Base-by-base conservation (phyloP, 2,797 vertebrate genomes). In the Brotogeris chrysoptera region DNA sequence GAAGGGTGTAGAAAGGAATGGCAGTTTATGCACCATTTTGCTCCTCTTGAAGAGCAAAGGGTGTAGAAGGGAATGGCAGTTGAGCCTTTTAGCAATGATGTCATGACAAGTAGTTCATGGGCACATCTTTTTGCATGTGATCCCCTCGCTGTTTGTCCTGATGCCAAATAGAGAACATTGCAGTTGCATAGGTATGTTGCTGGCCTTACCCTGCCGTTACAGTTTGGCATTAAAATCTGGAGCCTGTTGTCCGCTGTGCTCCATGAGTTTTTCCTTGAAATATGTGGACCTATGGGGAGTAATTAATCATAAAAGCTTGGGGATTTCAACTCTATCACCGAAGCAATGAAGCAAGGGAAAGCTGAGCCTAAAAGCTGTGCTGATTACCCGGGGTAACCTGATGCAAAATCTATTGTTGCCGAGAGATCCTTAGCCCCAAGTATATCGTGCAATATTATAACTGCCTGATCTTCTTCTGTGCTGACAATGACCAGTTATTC, bases 391-490 rank as follows among this genome's bases (percentile, higher is more conserved):
- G 97, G 96, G 99, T 98, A 99, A 99, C 98, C 97, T 97, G 98
- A 99, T 98, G 98, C 98, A 98, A 98, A 99, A 99, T 99, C 99
- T 98, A 99, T 99, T 98, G 98, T 98, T 98, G 98, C 98, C 77
- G 96, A 98, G 98, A 99, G 99, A 97, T 98, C 98, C 98, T 98
- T 97, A 98, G 98, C 98, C 98, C 96, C 98, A 96, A 97, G 98
- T 97, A 96, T 97, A 97, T 97, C 76, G 96, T 97, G 97, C 97
- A 96, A 95, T 98, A 97, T 98, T 98, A 98, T 98, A 98, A 98
- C 98, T 97, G 96, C 97, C 97, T 97, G 97, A 97, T 97, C 97
- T 95, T 97, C 98, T 98, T 93, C 94, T 97, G 92, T 95, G 95
- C 97, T 93, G 97, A 97, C 97, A 97, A 94, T 97, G 97, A 97